phyloP scores from a whole-genome alignment of 35 echinoderm and acorn worm species.

The Eucidaris tribuloides region DNA sequence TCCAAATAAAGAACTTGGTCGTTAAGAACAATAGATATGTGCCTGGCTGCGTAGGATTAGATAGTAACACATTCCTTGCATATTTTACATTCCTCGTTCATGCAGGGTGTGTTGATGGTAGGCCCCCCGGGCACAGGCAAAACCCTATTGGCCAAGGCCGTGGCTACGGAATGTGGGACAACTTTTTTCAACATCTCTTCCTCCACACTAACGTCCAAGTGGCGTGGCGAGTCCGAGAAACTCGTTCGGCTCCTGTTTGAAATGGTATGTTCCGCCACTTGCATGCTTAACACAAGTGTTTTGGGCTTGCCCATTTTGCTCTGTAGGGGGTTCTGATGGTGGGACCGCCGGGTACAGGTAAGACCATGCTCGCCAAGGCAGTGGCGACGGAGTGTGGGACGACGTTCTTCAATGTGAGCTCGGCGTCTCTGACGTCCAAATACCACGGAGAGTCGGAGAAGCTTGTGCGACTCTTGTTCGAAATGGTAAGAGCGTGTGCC shows the following conservation, averaged over 20 bases:
- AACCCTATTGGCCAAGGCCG: conserved; percentile 81
- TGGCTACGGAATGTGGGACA: conserved; percentile 83
- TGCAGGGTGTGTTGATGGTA: conserved; percentile 72
- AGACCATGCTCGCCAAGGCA: conserved; percentile 86
- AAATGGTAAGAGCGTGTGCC: conserved; percentile 68
- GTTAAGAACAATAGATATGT: no score
- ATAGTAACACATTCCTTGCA: no score
- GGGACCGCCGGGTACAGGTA: conserved; percentile 81
- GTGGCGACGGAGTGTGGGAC: conserved; percentile 89
- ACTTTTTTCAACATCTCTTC: conserved; percentile 91
- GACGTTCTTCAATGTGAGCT: conserved; percentile 90
- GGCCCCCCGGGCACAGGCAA: conserved; percentile 85
- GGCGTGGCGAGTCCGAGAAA: conserved; percentile 88
- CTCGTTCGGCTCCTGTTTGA: conserved; percentile 85
- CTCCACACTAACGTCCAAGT: conserved; percentile 73
- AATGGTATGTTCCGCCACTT: conserved; percentile 65
- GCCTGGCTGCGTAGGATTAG: no score
- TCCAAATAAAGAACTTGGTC: no score
- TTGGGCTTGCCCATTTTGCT: neutral
- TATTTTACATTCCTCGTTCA: no score
- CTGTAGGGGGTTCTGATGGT: conserved; percentile 81
- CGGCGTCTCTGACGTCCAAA: conserved; percentile 73
- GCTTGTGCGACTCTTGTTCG: conserved; percentile 75
- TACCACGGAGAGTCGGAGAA: conserved; percentile 91
- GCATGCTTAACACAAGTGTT: neutral